Percentiles rank a stretch among this genome's conserved stretches.
Conservation (phyloP, 2,888 invertebrate species). For the Orthosia gracilis region DNA sequence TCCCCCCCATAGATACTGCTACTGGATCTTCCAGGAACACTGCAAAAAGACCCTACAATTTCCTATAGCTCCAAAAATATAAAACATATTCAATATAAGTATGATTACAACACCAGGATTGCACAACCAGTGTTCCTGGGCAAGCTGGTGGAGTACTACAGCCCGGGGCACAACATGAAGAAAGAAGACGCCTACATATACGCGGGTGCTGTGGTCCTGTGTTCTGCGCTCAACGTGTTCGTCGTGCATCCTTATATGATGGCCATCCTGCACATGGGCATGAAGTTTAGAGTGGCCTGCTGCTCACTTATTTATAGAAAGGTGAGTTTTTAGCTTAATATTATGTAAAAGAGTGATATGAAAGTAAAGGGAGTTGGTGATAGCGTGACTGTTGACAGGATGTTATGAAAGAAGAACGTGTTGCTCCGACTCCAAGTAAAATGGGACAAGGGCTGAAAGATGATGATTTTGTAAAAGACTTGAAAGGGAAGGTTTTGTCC, state of each 20-base stretch:
- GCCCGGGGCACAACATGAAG: constrained; percentile 78
- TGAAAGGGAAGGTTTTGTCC: too few species aligned
- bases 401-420: too few species aligned
- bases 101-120: constrained; percentile 84
- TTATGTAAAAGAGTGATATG: too few species aligned
- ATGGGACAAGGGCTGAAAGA: too few species aligned
- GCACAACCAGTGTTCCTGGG: constrained; percentile 93
- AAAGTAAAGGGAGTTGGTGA: too few species aligned
- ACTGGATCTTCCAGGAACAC: too few species aligned
- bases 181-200: constrained; percentile 93
- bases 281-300: constrained; percentile 95
- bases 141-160: constrained; percentile 92
- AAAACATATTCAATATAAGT: constrained; percentile 28
- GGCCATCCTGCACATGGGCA: constrained; percentile 95
- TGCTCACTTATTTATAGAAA: constrained; percentile 96
- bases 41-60: neutral
- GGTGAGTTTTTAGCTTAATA: constrained; percentile 71
- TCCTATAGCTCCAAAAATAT: neutral
- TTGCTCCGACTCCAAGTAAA: too few species aligned
- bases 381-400: too few species aligned
- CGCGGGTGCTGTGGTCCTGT: constrained; percentile 94
- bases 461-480: too few species aligned
- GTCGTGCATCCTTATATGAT: constrained; percentile 98
- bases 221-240: constrained; percentile 94
- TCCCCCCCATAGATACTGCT: too few species aligned